A percentile compares a stretch with the other conserved stretches of the same genome.
These are phyloP conservation scores for Subanguina moxae DNA, from an alignment of 1,140 invertebrate species.

Conservation along the genomic window DNA sequence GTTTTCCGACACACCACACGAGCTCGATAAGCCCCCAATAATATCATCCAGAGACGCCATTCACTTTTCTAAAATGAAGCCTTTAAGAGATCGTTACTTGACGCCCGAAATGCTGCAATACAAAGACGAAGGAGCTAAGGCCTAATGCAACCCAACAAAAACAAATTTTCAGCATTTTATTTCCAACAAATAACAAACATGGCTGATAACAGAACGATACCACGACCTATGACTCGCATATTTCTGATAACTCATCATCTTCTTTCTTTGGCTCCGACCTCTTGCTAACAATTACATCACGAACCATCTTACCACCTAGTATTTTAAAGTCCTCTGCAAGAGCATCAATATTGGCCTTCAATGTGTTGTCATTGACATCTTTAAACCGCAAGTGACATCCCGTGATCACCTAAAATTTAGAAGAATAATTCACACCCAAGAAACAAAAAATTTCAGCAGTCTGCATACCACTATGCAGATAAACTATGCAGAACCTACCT, in stretches of 20 bases:
- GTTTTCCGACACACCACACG: slow-evolving; percentile 1
- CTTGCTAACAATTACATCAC: slow-evolving; percentile 3
- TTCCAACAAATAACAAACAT: slow-evolving; percentile 1
- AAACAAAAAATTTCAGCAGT: no score
- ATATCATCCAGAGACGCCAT: not conserved
- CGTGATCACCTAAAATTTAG: not conserved
- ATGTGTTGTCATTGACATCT: not conserved
- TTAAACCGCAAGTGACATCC: not conserved
- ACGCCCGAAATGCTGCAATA: no score
- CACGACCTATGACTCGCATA: no score
- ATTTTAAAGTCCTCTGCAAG: slow-evolving; percentile 10
- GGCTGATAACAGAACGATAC: no score
- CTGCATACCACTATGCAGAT: no score
- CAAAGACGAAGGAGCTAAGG: no score
- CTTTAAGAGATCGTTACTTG: no score
- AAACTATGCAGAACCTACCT: no score
- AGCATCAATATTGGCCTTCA: slow-evolving; percentile 8
- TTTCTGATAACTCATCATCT: not conserved
- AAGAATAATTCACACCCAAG: not conserved
- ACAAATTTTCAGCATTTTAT: not conserved
- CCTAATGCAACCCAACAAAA: no score
- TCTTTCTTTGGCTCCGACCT: not conserved
- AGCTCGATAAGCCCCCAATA: not conserved
- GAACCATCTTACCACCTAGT: not conserved
- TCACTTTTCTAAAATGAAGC: not conserved